Conservation (phyloP, 2,888 invertebrate genomes). For the Cephus pulcher region DNA sequence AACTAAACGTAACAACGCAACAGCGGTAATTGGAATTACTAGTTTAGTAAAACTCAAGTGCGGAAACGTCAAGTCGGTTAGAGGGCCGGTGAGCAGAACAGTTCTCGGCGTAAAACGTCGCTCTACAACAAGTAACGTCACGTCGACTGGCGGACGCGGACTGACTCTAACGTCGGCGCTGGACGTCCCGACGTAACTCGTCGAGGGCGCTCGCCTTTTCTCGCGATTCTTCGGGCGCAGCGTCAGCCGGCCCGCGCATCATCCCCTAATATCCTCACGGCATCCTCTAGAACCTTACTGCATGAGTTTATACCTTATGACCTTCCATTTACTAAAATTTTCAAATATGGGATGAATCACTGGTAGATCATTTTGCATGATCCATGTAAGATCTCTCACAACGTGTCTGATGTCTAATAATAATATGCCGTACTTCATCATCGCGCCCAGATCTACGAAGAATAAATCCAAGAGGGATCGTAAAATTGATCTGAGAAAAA, state of each 20-base stretch:
- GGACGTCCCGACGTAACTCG: conserved; percentile 30
- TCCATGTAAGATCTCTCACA: not conserved
- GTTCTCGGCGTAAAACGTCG: conserved; percentile 4
- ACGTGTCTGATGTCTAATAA: not conserved
- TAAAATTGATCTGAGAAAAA: not conserved
- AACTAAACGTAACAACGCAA: not conserved
- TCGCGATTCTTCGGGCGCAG: conserved; percentile 40
- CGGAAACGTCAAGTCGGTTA: not conserved
- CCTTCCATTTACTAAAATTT: not conserved
- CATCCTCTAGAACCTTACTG: conserved; percentile 13
- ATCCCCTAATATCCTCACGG: conserved; percentile 41
- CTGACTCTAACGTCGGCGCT: conserved; percentile 26
- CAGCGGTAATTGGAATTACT: not conserved
- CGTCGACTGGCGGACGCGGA: conserved; percentile 24
- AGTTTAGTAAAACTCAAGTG: not conserved
- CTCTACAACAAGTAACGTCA: conserved; percentile 15
- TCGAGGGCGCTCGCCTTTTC: conserved; percentile 43
- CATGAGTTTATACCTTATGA: not conserved
- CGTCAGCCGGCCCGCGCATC: conserved; percentile 46
- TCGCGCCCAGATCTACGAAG: not conserved
- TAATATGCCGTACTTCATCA: not conserved
- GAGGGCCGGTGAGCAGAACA: conserved; percentile 1
- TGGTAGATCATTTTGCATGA: not conserved
- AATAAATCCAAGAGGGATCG: not conserved
- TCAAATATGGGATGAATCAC: not conserved